Base-by-base conservation (phyloP, 2,797 vertebrate species). In the Cercopithecus neglectus region DNA sequence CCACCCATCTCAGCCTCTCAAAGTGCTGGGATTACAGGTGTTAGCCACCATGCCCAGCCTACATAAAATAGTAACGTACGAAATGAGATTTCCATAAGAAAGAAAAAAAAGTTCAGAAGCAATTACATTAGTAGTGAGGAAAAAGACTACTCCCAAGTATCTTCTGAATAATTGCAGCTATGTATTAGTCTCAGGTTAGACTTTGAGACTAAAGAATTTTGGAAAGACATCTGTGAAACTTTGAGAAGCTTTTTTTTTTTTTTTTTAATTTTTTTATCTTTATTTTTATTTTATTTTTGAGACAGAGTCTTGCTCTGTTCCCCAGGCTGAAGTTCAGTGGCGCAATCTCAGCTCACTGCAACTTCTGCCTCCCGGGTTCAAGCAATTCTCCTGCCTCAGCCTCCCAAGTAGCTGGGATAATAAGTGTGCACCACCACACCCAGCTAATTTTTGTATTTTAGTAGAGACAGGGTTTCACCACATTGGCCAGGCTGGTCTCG, bases 171-270 rank as follows among this genome's bases (percentile, higher is more conserved):
- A 41, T n/a, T 70, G 21, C 24, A 83, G 79, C 75, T 91, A 1
- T 85, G 17, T n/a, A 36, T 80, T 80, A 39, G 55, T 70, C 5
- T 89, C 48, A 87, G 50, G 50, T 53, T 70, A 70, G 46, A 78
- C 67, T 81, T 57, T 48, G 19, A 97, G 41, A 92, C 55, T 33
- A 59, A 70, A 57, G 28, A 70, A 67, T 81, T 92, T 94, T 92
- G 33, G 28, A 90, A 95, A 95, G 44, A 75, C 12, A 17, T 94
- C 39, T 91, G 2, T 82, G 70, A 79, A 74, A 84, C 82, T 50
- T 39, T 94, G n/a, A 46, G 59, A 79, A 75, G 57, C 28, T 82
- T 67, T 67, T 67, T 67, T 67, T 2, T 67, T 2, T 0, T 8
- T 64, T 64, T 8, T 64, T 61, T 59, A 3, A 16, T 2, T 9